phyloP scores from a whole-genome alignment of 2,113 vertebrate species.

The Tiliqua scincoides region DNA sequence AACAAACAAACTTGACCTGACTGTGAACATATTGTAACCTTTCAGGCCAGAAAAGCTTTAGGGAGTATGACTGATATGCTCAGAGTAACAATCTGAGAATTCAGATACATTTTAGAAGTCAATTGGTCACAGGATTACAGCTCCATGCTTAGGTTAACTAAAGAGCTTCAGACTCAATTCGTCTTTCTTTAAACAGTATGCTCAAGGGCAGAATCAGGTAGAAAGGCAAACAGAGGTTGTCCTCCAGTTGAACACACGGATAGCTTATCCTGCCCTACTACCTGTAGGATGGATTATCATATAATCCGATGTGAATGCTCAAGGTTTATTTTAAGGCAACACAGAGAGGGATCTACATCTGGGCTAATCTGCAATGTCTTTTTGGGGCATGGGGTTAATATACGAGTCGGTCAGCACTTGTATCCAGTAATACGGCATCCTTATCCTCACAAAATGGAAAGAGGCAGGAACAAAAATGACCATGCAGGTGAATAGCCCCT shows the following conservation, averaged over 20 bases:
- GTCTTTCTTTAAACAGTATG: neutral
- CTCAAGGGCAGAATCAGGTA: slow-evolving; percentile 1
- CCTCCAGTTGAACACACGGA: neutral
- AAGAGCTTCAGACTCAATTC: neutral
- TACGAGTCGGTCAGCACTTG: neutral
- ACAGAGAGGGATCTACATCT: neutral
- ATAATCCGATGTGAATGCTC: neutral
- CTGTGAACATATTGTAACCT: neutral
- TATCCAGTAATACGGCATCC: neutral
- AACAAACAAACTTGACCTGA: neutral
- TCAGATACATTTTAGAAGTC: neutral
- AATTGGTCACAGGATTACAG: neutral
- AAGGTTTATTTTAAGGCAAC: neutral
- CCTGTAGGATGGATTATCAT: neutral
- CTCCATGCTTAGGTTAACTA: slow-evolving; percentile 5
- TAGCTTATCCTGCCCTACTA: neutral
- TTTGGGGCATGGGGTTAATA: neutral
- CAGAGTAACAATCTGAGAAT: neutral
- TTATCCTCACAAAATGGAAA: neutral
- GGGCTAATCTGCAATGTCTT: neutral
- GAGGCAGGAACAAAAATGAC: neutral
- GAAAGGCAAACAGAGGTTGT: neutral
- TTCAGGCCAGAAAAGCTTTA: neutral
- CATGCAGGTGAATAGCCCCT: neutral
- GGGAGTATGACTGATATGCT: neutral